A percentile compares a stretch with the other conserved stretches of the same genome.
phyloP scores from a whole-genome alignment of 1,140 invertebrate species.

The Mya arenaria region DNA sequence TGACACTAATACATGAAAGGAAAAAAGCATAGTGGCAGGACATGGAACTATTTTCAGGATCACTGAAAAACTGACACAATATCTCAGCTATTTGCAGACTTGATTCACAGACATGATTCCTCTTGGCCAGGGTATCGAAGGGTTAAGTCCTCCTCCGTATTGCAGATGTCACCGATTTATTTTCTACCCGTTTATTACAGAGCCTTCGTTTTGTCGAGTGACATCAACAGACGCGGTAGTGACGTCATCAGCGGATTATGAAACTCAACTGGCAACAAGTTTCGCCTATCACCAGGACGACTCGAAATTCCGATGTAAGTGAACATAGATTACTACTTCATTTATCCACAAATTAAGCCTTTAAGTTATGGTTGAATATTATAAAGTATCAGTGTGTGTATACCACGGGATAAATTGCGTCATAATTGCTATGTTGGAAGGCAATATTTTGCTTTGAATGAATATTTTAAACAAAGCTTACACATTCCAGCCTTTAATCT shows the following conservation, averaged over 20 bases:
- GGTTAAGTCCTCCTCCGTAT: conserved; percentile 47
- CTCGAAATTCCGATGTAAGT: background rate
- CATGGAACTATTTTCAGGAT: background rate
- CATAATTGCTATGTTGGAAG: too few relatives aligned
- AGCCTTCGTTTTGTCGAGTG: conserved; percentile 20
- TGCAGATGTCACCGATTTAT: conserved; percentile 49
- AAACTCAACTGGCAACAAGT: background rate
- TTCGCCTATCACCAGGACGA: background rate
- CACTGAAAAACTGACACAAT: background rate
- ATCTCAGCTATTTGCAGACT: background rate
- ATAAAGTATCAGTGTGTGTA: too few relatives aligned
- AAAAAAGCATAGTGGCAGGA: background rate
- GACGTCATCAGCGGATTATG: conserved; percentile 27
- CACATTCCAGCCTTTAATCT: too few relatives aligned
- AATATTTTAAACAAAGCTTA: too few relatives aligned
- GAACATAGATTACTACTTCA: too few relatives aligned
- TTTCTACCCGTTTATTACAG: conserved; percentile 54
- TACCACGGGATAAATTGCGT: too few relatives aligned
- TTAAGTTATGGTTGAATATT: too few relatives aligned
- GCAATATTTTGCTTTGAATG: too few relatives aligned
- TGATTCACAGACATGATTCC: conserved; percentile 17
- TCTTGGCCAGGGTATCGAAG: conserved; percentile 18
- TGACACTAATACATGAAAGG: background rate
- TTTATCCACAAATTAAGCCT: too few relatives aligned
- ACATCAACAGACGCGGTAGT: conserved; percentile 7